phyloP scores from a whole-genome alignment of 2,113 vertebrate species.

The Galbula dea region DNA sequence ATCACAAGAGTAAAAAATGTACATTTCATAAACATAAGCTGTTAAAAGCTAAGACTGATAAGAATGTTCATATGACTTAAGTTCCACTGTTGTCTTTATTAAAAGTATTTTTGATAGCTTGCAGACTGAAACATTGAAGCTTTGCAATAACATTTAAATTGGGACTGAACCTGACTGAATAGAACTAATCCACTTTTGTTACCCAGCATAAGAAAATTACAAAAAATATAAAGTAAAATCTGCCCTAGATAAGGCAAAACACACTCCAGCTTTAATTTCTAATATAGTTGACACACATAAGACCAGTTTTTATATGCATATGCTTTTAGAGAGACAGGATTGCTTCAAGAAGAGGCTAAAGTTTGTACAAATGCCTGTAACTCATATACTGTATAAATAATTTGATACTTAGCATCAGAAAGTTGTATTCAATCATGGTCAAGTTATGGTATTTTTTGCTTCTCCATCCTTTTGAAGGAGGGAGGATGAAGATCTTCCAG shows the following conservation, averaged over 20 bases:
- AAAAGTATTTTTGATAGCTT: not conserved
- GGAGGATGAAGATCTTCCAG: not conserved
- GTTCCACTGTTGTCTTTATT: not conserved
- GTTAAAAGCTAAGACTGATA: not conserved
- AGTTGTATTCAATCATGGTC: not conserved
- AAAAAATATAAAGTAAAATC: not conserved
- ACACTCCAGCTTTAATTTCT: not conserved
- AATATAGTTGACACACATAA: not conserved
- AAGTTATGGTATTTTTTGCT: not conserved
- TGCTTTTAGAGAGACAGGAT: not conserved
- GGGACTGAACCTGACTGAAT: not conserved
- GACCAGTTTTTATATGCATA: not conserved
- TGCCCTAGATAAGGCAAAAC: not conserved
- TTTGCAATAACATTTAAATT: not conserved
- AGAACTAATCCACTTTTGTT: not conserved
- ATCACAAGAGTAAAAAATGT: not conserved
- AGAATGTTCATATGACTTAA: not conserved
- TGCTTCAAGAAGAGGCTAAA: not conserved
- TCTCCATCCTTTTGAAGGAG: not conserved
- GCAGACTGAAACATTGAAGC: not conserved
- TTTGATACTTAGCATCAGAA: not conserved
- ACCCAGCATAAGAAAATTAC: not conserved
- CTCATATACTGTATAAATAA: not conserved
- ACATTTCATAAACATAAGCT: not conserved
- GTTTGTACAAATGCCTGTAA: not conserved